Base-by-base conservation (phyloP, 2,888 invertebrate genomes). In the Folsomia manolachei region DNA sequence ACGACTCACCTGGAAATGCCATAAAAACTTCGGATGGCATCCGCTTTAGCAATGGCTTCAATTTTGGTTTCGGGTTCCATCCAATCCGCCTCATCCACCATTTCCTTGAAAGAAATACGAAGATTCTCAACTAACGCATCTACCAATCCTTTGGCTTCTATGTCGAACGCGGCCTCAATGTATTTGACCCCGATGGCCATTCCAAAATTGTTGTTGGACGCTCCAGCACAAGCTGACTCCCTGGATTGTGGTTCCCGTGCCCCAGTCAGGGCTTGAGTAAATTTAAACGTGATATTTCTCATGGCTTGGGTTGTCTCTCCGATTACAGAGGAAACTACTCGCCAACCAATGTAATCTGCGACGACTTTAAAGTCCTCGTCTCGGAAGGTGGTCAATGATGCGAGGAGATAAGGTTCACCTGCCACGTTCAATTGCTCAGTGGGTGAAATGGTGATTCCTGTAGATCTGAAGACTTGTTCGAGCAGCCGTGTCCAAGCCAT, bases 1-100 rank as follows among this genome's bases (percentile, higher is more conserved):
- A n/a, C n/a, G n/a, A n/a, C n/a, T n/a, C n/a, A n/a, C n/a, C n/a
- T 9, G 93, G 93, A 85, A 91, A 93, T 26, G 92, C 93, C 68
- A 94, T 91, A 82, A 90, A 89, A 39, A n/a, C 62, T 72, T 39
- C 66, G 65, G 14, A 74, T 86, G 18, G 89, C 89, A 76, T 86
- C 84, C 64, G 89, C 87, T 83, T 92, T 92, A 81, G 85, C 85
- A 69, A 86, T 87, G 0, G 93, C 92, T 78, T 88, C 88, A 53
- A 85, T 84, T 73, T 90, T 88, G 1, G 93, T 94, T 70, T 84
- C 84, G 83, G 93, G 92, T 4, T 71, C 1, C 93, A 94, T 93
- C 94, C 94, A 94, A 70, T 90, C 88, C 74, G 91, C 85, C 71
- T 88, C 86, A 9, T 86, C 83, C 0, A 93, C 88, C 74, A 90